Base-by-base conservation (phyloP, 2,888 invertebrate species). In the Himalopsyche tibetana region DNA sequence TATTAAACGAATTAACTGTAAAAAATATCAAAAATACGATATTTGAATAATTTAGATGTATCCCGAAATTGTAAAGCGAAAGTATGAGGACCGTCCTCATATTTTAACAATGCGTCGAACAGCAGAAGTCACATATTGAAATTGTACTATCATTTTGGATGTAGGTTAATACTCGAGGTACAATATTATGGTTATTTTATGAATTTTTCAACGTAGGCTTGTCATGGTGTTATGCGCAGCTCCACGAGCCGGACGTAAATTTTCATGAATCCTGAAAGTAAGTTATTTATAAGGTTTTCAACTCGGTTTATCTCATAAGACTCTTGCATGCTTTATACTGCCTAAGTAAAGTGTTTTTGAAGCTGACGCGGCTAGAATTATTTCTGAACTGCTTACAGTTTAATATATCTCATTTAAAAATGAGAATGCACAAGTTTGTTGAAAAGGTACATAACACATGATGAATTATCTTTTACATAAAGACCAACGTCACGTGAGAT, bases 271-370 rank as follows among this genome's bases (percentile, higher is more conserved):
- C 85, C 82, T 82, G 51, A 63, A 55, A 82, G 87, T 87, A 85
- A 87, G 85, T 87, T 87, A 87, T 85, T 85, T 87, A 85, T 63
- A 87, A 85, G 85, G 84, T 80, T 84, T 87, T 82, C 63, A 63
- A 55, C 56, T 80, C 80, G 80, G 84, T 84, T 56, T 28, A 51
- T 19, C 82, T 63, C 63, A 19, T 63, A 63, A 63, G 63, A 15
- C 45, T 55, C 45, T 28, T 19, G 79, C 38, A 63, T 80, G 81
- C 19, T 81, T 83, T 69, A 51, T 82, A n/a, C 55, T 28, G 82
- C n/a, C 82, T 51, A 55, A 82, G 82, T 84, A 36, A 84, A 74
- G 84, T 84, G 55, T 84, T 84, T 42, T 82, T 82, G 56, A 63
- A 63, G 28, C 19, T 63, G 63, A 19, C 19, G n/a, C 19, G 2